These are phyloP conservation scores for Balaeniceps rex DNA, from an alignment of 2,113 vertebrate genomes.

Conservation along the genomic window DNA sequence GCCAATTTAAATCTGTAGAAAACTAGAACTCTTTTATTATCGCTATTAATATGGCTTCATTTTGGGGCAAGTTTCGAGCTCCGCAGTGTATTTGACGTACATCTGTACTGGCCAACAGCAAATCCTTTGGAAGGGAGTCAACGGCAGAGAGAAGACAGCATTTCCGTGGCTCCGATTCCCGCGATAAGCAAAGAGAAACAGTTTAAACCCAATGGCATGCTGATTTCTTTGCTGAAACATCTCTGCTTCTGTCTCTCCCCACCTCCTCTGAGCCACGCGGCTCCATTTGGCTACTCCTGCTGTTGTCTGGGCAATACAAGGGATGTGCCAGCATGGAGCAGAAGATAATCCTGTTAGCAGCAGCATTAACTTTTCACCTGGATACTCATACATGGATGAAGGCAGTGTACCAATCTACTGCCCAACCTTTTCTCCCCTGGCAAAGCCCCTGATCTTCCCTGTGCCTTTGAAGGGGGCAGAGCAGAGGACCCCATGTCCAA, in stretches of 20 bases:
- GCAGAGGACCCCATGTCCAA: neutral
- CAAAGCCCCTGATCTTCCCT: neutral
- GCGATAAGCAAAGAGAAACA: neutral
- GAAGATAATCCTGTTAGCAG: neutral
- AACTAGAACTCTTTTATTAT: neutral
- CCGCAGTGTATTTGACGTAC: neutral
- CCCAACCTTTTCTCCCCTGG: neutral
- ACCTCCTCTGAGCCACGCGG: fast-evolving
- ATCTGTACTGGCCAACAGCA: neutral
- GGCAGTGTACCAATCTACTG: neutral
- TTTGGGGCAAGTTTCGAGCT: neutral
- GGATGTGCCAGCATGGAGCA: neutral
- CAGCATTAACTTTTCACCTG: neutral
- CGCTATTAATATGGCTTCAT: neutral
- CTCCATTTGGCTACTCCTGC: neutral
- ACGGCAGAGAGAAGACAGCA: neutral
- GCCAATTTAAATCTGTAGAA: neutral
- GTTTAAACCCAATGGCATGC: fast-evolving
- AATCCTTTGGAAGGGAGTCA: neutral
- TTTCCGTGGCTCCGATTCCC: neutral
- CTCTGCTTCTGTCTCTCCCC: neutral
- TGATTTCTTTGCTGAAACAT: neutral
- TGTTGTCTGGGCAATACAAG: neutral
- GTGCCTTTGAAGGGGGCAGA: neutral
- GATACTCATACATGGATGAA: neutral